Conservation (phyloP, 2,113 vertebrate genomes). For the Lagenorhynchus albirostris region DNA sequence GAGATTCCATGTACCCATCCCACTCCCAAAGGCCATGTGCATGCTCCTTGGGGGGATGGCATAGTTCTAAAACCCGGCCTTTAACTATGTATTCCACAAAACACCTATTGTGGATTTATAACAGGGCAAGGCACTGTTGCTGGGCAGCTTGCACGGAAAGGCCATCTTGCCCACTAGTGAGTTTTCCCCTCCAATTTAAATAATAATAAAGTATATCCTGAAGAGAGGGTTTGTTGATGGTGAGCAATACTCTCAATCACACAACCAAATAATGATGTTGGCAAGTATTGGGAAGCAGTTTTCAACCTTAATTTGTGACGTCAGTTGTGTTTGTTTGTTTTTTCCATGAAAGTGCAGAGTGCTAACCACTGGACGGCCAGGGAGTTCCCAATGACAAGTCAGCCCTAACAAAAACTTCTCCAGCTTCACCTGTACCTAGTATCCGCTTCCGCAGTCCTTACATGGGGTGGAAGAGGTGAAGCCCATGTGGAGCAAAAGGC, state of each 20-base stretch:
- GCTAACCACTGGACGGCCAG: background rate
- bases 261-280: background rate
- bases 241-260: background rate
- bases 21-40: background rate
- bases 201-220: background rate
- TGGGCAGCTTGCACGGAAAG: background rate
- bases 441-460: background rate
- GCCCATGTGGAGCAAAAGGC: background rate
- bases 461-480: background rate
- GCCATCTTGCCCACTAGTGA: background rate
- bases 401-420: background rate
- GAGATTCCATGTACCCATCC: background rate
- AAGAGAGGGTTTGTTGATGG: background rate
- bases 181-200: background rate
- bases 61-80: background rate
- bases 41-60: background rate
- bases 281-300: background rate
- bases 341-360: background rate
- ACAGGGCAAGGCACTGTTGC: background rate
- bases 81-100: background rate
- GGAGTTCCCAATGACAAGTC: background rate
- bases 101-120: background rate
- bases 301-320: background rate
- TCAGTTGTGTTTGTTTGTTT: background rate
- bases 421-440: background rate